phyloP scores from a whole-genome alignment of 1,140 invertebrate genomes.

The Aphelinus certus region DNA sequence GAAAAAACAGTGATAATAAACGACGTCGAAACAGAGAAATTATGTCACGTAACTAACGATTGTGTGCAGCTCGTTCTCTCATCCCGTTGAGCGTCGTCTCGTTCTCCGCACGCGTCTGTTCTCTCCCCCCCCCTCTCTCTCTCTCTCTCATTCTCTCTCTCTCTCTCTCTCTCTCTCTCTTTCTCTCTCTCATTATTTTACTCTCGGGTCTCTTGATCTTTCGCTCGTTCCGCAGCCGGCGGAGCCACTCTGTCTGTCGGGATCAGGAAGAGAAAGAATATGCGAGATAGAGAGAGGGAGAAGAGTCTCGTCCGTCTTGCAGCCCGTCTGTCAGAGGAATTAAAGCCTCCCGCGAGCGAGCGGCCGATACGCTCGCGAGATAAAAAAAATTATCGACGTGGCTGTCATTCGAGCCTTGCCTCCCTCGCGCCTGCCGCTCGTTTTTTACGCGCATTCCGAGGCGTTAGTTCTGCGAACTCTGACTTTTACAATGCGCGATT shows the following conservation, averaged over 20 bases:
- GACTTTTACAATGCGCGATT: neutral
- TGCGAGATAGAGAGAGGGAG: neutral
- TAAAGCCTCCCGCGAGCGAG: constrained; percentile 21
- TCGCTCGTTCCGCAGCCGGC: constrained; percentile 39
- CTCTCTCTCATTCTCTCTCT: neutral
- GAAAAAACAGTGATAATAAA: too few species aligned
- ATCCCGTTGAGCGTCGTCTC: too few species aligned
- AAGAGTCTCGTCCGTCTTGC: constrained; percentile 47
- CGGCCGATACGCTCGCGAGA: constrained; percentile 20
- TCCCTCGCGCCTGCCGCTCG: constrained; percentile 4
- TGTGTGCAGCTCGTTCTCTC: too few species aligned
- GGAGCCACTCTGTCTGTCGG: constrained; percentile 48
- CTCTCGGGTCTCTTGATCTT: constrained; percentile 39
- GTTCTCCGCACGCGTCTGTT: too few species aligned
- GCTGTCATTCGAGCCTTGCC: constrained; percentile 28
- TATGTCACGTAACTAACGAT: too few species aligned
- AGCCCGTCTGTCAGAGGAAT: constrained; percentile 35
- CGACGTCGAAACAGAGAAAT: too few species aligned
- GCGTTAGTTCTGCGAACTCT: neutral
- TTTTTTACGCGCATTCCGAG: constrained; percentile 1
- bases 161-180: neutral
- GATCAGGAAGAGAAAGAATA: constrained; percentile 25
- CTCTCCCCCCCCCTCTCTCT: neutral
- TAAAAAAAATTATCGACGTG: constrained; percentile 40
- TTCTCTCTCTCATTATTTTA: constrained; percentile 23